Evolutionary conservation across 2,888 invertebrate genomes (phyloP).

Genomic region (Orthosia incerta): DNA sequence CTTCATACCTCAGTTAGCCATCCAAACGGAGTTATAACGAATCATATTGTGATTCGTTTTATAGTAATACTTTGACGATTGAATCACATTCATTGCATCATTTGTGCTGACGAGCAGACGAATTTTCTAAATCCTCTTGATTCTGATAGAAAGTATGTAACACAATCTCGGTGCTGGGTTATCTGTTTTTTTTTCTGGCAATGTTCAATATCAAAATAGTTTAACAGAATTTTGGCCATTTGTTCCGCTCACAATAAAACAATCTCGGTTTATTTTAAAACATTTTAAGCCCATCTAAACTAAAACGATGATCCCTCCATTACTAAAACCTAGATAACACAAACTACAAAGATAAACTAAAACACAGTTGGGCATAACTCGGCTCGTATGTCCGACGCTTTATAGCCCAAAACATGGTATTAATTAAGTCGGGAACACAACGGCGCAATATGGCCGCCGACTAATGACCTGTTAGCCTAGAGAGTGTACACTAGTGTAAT

Average conservation of each 20-base stretch:
- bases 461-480: slow-evolving; percentile 56
- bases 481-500: slow-evolving; percentile 36
- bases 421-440: slow-evolving; percentile 56
- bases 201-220: neutral
- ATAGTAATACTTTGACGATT: no score
- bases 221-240: neutral
- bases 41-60: no score
- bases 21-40: no score
- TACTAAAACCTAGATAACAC: slow-evolving; percentile 15
- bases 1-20: no score
- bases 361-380: slow-evolving; percentile 40
- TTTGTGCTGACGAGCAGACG: no score
- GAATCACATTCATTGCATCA: no score
- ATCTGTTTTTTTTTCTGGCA: no score
- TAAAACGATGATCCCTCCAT: slow-evolving; percentile 26
- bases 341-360: slow-evolving; percentile 40
- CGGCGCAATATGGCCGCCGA: slow-evolving; percentile 46
- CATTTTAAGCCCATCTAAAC: slow-evolving; percentile 29
- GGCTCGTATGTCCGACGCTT: slow-evolving; percentile 42
- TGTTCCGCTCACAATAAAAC: neutral
- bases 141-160: no score
- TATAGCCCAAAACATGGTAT: slow-evolving; percentile 59
- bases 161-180: no score
- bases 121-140: no score
- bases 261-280: neutral